Evolutionary conservation across 2,113 vertebrate species (phyloP).

Genomic region (Cyphomyrus discorhynchus): DNA sequence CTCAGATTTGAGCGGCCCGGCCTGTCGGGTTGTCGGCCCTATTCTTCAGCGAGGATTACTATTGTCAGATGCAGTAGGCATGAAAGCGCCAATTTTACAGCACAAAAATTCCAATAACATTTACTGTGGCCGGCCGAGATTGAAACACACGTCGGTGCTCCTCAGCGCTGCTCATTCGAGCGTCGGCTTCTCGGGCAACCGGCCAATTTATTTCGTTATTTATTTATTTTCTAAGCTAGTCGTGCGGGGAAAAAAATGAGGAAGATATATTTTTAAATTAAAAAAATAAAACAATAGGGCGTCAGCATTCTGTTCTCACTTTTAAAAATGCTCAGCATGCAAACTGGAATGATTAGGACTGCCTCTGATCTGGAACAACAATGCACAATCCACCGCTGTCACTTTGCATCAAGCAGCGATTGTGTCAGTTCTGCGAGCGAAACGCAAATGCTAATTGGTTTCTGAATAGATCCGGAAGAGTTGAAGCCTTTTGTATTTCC

Average conservation of each 20-base stretch:
- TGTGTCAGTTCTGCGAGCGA: background rate
- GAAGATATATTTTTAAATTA: background rate
- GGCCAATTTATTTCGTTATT: slow-evolving; percentile 43
- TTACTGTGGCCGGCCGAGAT: slow-evolving; percentile 64
- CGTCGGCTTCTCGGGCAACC: slow-evolving; percentile 33
- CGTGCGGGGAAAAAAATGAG: slow-evolving; percentile 40
- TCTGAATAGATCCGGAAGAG: background rate
- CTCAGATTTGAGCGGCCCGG: background rate
- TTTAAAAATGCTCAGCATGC: slow-evolving; percentile 15
- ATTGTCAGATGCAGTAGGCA: slow-evolving; percentile 72
- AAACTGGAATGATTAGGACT: slow-evolving; percentile 1
- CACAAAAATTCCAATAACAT: slow-evolving; percentile 76
- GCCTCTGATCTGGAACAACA: background rate
- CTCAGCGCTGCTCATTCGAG: slow-evolving; percentile 64
- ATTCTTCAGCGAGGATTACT: slow-evolving; percentile 60
- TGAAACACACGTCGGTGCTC: slow-evolving; percentile 51
- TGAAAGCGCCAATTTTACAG: slow-evolving; percentile 84
- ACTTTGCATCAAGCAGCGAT: background rate
- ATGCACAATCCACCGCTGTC: background rate
- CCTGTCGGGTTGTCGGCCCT: slow-evolving; percentile 34
- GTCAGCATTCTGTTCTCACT: slow-evolving; percentile 59
- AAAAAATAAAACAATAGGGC: slow-evolving; percentile 45
- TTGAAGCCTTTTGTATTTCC: background rate
- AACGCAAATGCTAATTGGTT: background rate
- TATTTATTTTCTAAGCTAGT: slow-evolving; percentile 56